phyloP scores from a whole-genome alignment of 2,888 invertebrate species.

The Sarcophaga subvicina region DNA sequence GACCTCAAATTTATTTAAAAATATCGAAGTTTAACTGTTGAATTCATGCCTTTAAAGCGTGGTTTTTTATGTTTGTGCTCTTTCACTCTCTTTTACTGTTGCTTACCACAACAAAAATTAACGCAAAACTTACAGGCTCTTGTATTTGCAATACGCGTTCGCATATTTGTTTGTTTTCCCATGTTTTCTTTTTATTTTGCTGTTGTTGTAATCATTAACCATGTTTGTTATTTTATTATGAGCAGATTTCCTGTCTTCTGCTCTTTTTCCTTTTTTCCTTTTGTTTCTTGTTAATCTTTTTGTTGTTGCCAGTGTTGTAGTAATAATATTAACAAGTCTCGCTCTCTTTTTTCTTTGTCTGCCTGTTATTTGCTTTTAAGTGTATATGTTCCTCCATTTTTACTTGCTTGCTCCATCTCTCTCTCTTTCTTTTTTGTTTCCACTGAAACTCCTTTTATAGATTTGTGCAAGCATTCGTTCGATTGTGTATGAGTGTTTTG shows the following conservation, averaged over 20 bases:
- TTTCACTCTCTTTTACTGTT: conserved; percentile 8
- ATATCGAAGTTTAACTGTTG: too few species aligned
- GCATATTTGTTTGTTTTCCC: background rate
- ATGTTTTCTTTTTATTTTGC: conserved; percentile 19
- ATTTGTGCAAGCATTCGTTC: background rate
- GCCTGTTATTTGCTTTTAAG: conserved; percentile 22
- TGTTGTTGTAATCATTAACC: conserved; percentile 65
- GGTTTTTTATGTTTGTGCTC: background rate
- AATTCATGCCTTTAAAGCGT: too few species aligned
- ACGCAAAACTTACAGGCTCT: too few species aligned
- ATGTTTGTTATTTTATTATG: conserved; percentile 69
- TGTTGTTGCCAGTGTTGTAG: conserved; percentile 22
- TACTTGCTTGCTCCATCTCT: conserved; percentile 15
- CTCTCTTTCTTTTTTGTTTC: background rate
- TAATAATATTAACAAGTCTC: conserved; percentile 47
- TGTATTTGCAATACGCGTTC: background rate
- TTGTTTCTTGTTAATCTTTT: conserved; percentile 2
- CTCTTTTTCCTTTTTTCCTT: background rate
- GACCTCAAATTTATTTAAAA: too few species aligned
- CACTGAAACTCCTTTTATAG: background rate
- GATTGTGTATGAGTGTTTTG: conserved; percentile 1
- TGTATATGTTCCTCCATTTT: conserved; percentile 45
- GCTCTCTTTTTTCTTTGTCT: conserved; percentile 44
- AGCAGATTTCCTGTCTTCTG: conserved; percentile 54
- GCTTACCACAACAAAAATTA: background rate